phyloP scores from a whole-genome alignment of 2,888 invertebrate genomes.

The Dryocosmus kuriphilus region DNA sequence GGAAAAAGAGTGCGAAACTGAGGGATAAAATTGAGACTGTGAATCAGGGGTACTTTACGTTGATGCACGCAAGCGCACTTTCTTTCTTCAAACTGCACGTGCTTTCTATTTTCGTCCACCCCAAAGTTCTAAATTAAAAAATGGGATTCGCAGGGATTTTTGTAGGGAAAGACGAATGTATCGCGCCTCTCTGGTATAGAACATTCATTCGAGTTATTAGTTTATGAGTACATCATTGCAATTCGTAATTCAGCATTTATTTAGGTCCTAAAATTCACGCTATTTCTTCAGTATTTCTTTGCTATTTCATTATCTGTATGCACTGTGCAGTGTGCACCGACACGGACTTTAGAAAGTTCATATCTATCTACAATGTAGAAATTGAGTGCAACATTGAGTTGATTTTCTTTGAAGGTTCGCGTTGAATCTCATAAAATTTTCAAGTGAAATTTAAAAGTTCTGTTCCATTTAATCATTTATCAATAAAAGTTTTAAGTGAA shows the following conservation, averaged over 20 bases:
- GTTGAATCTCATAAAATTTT: background rate
- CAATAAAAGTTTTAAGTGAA: background rate
- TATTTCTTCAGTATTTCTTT: background rate
- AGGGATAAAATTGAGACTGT: conserved; percentile 29
- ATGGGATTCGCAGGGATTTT: background rate
- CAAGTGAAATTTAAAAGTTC: background rate
- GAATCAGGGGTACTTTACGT: conserved; percentile 18
- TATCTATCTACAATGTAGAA: background rate
- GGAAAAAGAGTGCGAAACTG: background rate
- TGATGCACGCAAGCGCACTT: conserved; percentile 12
- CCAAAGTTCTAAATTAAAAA: conserved; percentile 16
- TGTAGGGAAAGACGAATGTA: background rate
- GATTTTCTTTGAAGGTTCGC: background rate
- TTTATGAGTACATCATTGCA: too few relatives aligned
- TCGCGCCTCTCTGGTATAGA: too few relatives aligned
- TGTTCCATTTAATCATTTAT: background rate
- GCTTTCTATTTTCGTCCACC: conserved; percentile 24
- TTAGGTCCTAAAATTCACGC: background rate
- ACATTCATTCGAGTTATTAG: too few relatives aligned
- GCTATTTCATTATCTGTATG: background rate
- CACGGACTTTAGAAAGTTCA: background rate
- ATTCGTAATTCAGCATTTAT: background rate
- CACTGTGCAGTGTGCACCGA: background rate
- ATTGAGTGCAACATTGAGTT: background rate
- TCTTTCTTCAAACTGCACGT: background rate